Percentiles rank a stretch among this genome's conserved stretches.
Conservation (phyloP, 2,888 invertebrate genomes). For the Zhuqinia jingwanae region DNA sequence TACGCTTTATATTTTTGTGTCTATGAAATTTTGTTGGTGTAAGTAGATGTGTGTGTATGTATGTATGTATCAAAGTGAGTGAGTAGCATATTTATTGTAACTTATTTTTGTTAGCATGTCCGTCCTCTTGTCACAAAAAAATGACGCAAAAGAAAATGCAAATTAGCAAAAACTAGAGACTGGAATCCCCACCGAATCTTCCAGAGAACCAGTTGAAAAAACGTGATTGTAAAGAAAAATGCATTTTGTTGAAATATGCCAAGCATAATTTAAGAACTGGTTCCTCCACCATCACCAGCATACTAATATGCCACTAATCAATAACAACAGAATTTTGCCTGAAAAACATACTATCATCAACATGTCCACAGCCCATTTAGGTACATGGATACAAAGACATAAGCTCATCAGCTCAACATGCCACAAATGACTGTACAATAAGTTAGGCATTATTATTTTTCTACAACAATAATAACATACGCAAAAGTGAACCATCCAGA, state of each 20-base stretch:
- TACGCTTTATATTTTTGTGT: too few relatives aligned
- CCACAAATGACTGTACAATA: too few relatives aligned
- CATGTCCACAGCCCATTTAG: background rate
- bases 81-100: too few relatives aligned
- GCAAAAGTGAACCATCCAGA: background rate
- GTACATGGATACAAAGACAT: background rate
- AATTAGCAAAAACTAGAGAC: background rate
- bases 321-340: background rate
- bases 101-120: too few relatives aligned
- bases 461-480: background rate
- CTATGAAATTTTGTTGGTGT: too few relatives aligned
- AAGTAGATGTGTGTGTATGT: too few relatives aligned
- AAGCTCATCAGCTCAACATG: too few relatives aligned
- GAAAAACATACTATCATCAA: background rate
- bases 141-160: constrained; percentile 39
- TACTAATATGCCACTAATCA: constrained; percentile 11
- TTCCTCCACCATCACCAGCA: constrained; percentile 7
- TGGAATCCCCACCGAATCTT: constrained; percentile 23
- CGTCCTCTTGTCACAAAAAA: constrained; percentile 16
- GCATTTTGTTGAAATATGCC: constrained; percentile 39
- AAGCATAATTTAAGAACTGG: constrained; percentile 42
- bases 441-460: background rate
- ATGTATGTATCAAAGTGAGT: too few relatives aligned
- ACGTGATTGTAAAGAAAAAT: constrained; percentile 23
- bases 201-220: constrained; percentile 22